Base-by-base conservation (phyloP, 1,140 invertebrate species). In the Tribolium madens region DNA sequence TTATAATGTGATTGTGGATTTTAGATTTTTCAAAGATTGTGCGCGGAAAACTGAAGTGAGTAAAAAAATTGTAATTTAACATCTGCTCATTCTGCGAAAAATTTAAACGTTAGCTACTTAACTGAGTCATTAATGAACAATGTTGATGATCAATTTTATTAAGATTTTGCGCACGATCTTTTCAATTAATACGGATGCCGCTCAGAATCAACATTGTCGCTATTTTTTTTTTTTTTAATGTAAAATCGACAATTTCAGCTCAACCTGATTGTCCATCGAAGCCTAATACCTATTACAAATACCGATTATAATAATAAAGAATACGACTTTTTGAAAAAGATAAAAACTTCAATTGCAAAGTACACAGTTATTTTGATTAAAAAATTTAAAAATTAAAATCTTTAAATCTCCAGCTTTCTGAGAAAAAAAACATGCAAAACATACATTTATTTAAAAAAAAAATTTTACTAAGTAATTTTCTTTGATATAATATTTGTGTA, bases 1-100 rank as follows among this genome's bases (percentile, higher is more conserved):
- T 21, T 64, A 64, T 64, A 33, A 64, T 64, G 57, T 64, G 57
- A 64, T 33, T 31, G 21, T 31, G 57, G 6, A 26, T 64, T 64
- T 64, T 64, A 10, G 17, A 21, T 60, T 60, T 60, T 60, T 21
- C 9, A 64, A 64, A 64, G 6, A 64, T 33, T 33, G 26, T 33
- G 21, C 57, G n/a, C 57, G 57, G 57, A 64, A 64, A 64, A 33
- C 17, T 33, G 52, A 64, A 64, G 57, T 64, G 14, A 64, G 57
- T 64, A 64, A 18, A 26, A 57, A 21, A 21, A 9, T 6, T 1
- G 1, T 4, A 17, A 57, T 50, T 50, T 13, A 17, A 14, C 48
- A 50, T 50, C 48, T 50, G 48, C 4, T 50, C 36, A 42, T 42
- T 9, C 36, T 42, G 36, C 7, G 9, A 42, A 42, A 42, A 42